These are phyloP conservation scores for Narcine bancroftii DNA, from an alignment of 2,113 vertebrate species.

Conservation along the genomic window DNA sequence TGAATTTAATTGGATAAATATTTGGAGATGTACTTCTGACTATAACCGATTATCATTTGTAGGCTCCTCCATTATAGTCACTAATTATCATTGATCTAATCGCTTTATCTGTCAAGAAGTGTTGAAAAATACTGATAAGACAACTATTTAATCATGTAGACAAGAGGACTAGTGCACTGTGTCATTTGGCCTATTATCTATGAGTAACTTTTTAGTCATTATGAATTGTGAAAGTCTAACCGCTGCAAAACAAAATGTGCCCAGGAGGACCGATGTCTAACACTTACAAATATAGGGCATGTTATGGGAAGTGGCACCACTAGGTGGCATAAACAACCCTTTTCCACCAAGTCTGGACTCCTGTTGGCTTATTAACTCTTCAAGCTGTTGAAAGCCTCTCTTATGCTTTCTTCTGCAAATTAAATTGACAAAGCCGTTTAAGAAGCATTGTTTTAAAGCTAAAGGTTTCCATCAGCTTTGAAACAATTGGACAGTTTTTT, in stretches of 20 bases:
- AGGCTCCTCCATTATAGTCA: constrained; percentile 19
- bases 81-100: not conserved
- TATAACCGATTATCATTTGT: not conserved
- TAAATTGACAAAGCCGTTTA: not conserved
- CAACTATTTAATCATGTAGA: not conserved
- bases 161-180: not conserved
- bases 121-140: constrained; percentile 9
- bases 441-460: not conserved
- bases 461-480: not conserved
- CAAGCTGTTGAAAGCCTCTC: too few species aligned
- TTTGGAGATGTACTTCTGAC: not conserved
- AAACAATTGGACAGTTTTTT: not conserved
- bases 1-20: not conserved
- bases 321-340: constrained; percentile 25
- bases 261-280: not conserved
- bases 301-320: not conserved
- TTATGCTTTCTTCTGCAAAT: not conserved
- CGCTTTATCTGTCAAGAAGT: not conserved
- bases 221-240: not conserved
- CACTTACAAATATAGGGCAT: not conserved
- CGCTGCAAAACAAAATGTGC: not conserved
- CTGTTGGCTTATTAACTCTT: not conserved
- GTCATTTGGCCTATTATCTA: constrained; percentile 10
- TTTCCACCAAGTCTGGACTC: not conserved
- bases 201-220: not conserved